A percentile compares a stretch with the other conserved stretches of the same genome.
phyloP scores from a whole-genome alignment of 2,113 vertebrate genomes.

The Eolophus roseicapilla region DNA sequence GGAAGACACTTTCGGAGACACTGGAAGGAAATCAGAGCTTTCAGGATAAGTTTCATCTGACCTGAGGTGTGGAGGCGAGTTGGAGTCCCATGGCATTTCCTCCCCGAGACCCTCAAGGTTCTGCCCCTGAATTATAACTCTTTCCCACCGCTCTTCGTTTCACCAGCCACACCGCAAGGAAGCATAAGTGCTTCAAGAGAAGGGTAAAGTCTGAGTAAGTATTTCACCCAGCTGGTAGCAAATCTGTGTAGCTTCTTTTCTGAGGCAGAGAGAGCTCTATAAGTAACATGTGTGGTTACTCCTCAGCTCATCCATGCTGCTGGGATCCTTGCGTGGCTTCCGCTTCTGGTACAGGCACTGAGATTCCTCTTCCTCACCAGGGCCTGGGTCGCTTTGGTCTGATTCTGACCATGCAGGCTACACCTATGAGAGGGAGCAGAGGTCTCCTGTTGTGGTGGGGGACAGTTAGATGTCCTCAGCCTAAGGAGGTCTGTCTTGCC shows the following conservation, averaged over 20 bases:
- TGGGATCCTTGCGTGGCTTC: background rate
- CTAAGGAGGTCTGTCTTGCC: background rate
- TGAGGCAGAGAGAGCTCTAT: background rate
- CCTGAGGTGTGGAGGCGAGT: background rate
- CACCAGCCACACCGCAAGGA: background rate
- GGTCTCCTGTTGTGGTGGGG: fast-evolving
- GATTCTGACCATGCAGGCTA: too few relatives aligned
- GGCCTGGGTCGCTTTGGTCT: fast-evolving
- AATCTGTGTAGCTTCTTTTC: background rate
- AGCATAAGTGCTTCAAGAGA: background rate
- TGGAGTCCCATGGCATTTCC: background rate
- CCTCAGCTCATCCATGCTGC: background rate
- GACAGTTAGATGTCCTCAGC: background rate
- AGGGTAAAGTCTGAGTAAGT: background rate
- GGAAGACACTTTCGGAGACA: background rate
- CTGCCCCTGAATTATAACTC: background rate
- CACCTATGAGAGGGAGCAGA: background rate
- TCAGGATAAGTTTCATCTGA: background rate
- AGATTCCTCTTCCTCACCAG: background rate
- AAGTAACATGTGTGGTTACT: fast-evolving
- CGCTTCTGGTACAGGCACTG: background rate
- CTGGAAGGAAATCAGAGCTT: background rate
- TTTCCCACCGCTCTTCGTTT: background rate
- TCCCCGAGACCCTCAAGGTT: background rate
- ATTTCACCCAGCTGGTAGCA: background rate